These are phyloP conservation scores for Tanypteryx hageni DNA, from an alignment of 2,888 invertebrate genomes.

Conservation along the genomic window DNA sequence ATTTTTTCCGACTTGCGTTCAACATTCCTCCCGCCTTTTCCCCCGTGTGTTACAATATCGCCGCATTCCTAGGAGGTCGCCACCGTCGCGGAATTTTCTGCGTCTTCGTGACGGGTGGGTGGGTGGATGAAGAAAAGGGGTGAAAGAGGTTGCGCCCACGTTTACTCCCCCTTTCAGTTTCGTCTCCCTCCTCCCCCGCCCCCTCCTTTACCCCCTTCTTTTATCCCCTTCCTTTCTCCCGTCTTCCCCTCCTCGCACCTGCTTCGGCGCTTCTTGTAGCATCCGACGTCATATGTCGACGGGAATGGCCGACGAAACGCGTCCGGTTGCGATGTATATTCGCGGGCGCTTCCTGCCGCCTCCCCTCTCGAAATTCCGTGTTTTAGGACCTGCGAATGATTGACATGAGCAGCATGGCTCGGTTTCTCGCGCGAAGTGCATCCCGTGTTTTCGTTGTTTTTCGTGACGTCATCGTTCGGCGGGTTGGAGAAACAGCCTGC, in stretches of 20 bases:
- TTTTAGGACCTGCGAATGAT: not conserved
- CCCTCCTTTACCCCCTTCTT: not conserved
- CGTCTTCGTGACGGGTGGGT: not conserved
- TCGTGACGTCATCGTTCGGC: not conserved
- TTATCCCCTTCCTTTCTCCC: not conserved
- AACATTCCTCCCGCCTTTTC: not conserved
- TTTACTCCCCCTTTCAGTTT: not conserved
- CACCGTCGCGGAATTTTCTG: slow-evolving; percentile 17
- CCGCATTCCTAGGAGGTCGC: slow-evolving; percentile 23
- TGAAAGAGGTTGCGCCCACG: not conserved
- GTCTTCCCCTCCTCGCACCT: not conserved
- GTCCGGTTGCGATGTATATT: not conserved
- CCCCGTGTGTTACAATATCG: not conserved
- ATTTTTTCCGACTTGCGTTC: not conserved
- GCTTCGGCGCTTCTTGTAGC: not conserved
- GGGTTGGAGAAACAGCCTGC: not conserved
- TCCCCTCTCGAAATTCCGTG: not conserved
- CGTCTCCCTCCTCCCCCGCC: not conserved
- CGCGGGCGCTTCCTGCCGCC: not conserved
- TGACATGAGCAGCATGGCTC: not conserved
- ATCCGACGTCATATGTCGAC: not conserved
- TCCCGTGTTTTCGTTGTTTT: not conserved
- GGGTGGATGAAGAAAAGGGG: not conserved
- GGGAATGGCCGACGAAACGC: not conserved
- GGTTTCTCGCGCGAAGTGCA: not conserved